Conservation (phyloP, 1,140 invertebrate genomes). For the Drosophila micromelanica region DNA sequence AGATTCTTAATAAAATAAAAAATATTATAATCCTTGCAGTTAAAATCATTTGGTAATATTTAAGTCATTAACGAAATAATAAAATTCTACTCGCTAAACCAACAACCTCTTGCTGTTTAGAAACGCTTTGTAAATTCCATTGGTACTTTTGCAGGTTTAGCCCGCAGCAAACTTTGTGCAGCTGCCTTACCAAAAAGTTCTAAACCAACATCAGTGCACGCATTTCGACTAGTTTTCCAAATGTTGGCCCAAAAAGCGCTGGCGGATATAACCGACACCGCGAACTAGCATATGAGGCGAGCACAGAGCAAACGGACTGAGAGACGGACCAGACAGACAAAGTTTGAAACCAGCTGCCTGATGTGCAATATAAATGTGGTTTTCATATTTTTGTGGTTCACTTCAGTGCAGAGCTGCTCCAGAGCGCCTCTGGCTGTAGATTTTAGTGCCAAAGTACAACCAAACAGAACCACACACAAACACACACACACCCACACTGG, state of each 20-base stretch:
- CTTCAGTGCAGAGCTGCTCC: constrained; percentile 52
- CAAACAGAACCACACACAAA: constrained; percentile 13
- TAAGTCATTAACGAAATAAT: background rate
- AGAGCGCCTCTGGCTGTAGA: constrained; percentile 22
- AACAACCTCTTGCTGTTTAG: constrained; percentile 3
- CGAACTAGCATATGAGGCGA: constrained; percentile 61
- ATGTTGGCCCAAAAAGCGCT: constrained; percentile 55
- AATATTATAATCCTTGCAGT: background rate
- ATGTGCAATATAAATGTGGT: constrained; percentile 81
- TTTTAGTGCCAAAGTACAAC: constrained; percentile 36
- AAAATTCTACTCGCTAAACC: background rate
- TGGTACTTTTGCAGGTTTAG: constrained; percentile 4
- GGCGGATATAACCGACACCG: constrained; percentile 55
- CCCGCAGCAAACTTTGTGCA: constrained; percentile 25
- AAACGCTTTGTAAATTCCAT: constrained; percentile 15
- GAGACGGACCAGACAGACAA: constrained; percentile 52
- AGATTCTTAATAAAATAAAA: too few species aligned
- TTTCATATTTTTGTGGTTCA: constrained; percentile 83
- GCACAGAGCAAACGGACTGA: constrained; percentile 17
- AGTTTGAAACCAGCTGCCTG: constrained; percentile 76
- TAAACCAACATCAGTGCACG: constrained; percentile 62
- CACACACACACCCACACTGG: background rate
- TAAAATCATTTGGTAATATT: background rate
- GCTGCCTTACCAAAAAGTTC: constrained; percentile 36
- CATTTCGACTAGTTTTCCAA: constrained; percentile 54